Percentiles rank a stretch among this genome's conserved stretches.
Evolutionary conservation across 2,113 vertebrate species (phyloP).

Genomic region (Aix galericulata): DNA sequence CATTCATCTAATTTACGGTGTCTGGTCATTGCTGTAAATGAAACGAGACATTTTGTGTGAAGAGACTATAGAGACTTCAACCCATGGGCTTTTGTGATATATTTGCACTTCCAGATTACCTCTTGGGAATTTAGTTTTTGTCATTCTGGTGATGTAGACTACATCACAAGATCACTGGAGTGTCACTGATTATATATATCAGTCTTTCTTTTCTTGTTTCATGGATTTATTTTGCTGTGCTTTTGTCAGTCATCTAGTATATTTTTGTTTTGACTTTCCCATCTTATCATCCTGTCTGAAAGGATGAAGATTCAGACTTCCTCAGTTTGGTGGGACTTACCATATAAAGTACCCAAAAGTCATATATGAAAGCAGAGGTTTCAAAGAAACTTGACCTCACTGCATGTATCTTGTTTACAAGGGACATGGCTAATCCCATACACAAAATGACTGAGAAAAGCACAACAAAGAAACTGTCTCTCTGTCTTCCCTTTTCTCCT

Average conservation of each 20-base stretch:
- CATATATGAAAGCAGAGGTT: neutral
- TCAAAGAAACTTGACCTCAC: neutral
- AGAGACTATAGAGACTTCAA: neutral
- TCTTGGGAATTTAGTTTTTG: neutral
- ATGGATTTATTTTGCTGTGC: neutral
- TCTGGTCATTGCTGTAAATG: neutral
- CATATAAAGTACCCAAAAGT: neutral
- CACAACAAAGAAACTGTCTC: neutral
- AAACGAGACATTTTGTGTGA: neutral
- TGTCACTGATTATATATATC: neutral
- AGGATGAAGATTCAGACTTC: neutral
- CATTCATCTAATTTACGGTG: neutral
- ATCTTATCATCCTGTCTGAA: neutral
- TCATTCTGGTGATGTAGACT: neutral
- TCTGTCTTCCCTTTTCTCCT: neutral
- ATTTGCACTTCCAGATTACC: neutral
- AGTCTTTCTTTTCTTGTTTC: neutral
- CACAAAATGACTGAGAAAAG: neutral
- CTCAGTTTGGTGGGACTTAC: neutral
- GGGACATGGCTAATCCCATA: neutral
- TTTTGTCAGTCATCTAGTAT: neutral
- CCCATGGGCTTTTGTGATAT: neutral
- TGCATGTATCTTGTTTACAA: neutral
- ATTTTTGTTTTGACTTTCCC: neutral
- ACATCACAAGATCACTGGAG: neutral